Conservation (phyloP, 2,797 vertebrate genomes). For the Coilia nasus region DNA sequence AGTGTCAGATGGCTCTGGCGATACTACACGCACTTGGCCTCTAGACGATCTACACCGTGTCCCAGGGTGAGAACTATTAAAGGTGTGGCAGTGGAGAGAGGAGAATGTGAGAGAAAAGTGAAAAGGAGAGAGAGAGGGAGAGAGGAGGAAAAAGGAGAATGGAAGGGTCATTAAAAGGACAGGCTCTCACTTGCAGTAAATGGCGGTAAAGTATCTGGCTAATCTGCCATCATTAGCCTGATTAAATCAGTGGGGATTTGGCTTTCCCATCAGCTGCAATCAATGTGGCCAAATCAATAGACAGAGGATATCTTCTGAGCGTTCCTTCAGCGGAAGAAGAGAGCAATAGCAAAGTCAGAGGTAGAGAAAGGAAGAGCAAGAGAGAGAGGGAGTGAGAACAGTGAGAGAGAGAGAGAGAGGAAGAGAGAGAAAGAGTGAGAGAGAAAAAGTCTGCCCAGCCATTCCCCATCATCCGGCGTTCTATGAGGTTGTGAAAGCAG, state of each 20-base stretch:
- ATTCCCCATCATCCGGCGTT: background rate
- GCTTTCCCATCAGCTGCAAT: conserved; percentile 77
- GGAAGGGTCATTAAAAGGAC: conserved; percentile 79
- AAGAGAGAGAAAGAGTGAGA: background rate
- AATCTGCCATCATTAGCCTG: conserved; percentile 80
- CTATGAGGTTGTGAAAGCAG: background rate
- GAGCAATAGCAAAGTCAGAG: conserved; percentile 25
- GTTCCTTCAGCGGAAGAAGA: conserved; percentile 4
- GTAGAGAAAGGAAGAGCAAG: background rate
- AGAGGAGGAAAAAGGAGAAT: conserved; percentile 46
- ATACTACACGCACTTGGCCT: too few species aligned
- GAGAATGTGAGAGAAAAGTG: conserved; percentile 38
- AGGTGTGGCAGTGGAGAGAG: conserved; percentile 28
- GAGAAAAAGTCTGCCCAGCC: background rate
- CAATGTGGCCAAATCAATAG: conserved; percentile 79
- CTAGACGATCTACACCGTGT: too few species aligned
- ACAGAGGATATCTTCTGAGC: conserved; percentile 64
- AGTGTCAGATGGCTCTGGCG: too few species aligned
- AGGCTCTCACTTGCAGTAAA: conserved; percentile 72
- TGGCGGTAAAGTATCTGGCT: conserved; percentile 78
- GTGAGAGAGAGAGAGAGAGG: background rate
- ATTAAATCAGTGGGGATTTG: conserved; percentile 81
- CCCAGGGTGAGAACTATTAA: too few species aligned
- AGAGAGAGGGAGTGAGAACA: background rate
- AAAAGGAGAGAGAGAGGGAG: conserved; percentile 48